These are phyloP conservation scores for Dryoscopus gambensis DNA, from an alignment of 2,113 vertebrate species.

Conservation along the genomic window DNA sequence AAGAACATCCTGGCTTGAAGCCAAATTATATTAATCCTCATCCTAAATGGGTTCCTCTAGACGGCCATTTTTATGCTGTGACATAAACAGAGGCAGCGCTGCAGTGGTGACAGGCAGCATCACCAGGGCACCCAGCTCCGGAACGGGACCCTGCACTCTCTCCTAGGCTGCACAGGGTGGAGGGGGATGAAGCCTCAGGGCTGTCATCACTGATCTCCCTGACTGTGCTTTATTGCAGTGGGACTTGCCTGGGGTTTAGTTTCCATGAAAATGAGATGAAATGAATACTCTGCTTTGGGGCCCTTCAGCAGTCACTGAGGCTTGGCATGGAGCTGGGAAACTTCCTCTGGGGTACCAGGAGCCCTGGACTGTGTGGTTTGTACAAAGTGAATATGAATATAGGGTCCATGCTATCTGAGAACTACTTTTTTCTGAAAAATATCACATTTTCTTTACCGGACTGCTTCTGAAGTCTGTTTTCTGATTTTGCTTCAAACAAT, in stretches of 20 bases:
- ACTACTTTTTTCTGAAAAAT: not conserved
- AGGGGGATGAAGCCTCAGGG: not conserved
- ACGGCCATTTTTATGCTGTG: not conserved
- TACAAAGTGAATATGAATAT: not conserved
- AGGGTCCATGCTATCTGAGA: not conserved
- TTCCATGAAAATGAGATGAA: not conserved
- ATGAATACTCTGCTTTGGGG: not conserved
- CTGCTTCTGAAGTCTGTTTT: not conserved
- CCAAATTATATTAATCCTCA: not conserved
- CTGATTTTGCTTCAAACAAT: not conserved
- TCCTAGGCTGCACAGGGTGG: accelerated
- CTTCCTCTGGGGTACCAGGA: not conserved
- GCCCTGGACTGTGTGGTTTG: not conserved
- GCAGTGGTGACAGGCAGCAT: not conserved
- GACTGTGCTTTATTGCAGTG: not conserved
- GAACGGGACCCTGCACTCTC: not conserved
- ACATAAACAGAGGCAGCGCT: not conserved
- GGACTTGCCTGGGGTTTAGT: not conserved
- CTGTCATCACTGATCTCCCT: not conserved
- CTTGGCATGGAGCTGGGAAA: not conserved
- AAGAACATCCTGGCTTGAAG: not conserved
- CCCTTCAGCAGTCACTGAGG: not conserved
- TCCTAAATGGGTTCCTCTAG: not conserved
- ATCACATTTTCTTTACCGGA: not conserved
- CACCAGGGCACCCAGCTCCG: not conserved